These are phyloP conservation scores for Neuroscelio doddi DNA, from an alignment of 2,888 invertebrate species.

Conservation along the genomic window DNA sequence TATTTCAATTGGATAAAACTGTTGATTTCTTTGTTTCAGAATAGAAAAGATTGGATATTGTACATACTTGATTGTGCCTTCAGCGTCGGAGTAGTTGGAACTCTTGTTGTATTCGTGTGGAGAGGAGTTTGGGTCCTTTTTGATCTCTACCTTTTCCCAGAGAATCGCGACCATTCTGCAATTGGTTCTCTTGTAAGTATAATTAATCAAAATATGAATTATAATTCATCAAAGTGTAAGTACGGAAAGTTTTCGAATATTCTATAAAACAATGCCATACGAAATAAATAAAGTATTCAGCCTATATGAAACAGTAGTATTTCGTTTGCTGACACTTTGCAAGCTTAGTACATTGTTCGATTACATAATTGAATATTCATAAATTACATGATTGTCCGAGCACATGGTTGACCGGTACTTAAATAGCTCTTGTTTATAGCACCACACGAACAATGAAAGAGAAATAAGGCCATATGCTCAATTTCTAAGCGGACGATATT, in stretches of 20 bases:
- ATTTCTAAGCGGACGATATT: conserved; percentile 46
- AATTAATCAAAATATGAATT: neutral
- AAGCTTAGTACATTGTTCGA: conserved; percentile 60
- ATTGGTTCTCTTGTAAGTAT: conserved; percentile 85
- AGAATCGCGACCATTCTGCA: conserved; percentile 79
- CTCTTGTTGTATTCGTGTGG: conserved; percentile 91
- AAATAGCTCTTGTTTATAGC: conserved; percentile 53
- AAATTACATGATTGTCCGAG: conserved; percentile 68
- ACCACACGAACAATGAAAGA: conserved; percentile 50
- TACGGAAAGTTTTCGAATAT: neutral
- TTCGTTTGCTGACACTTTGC: conserved; percentile 29
- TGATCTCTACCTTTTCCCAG: conserved; percentile 86
- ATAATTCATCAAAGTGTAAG: neutral
- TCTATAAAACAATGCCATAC: neutral
- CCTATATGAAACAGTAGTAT: conserved; percentile 20
- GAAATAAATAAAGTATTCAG: neutral
- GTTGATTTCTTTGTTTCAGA: conserved; percentile 74
- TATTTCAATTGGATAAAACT: too few species aligned
- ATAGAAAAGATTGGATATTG: conserved; percentile 79
- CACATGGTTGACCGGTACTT: conserved; percentile 64
- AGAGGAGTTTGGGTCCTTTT: conserved; percentile 88
- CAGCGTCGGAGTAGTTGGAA: conserved; percentile 88
- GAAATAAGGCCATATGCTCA: conserved; percentile 50
- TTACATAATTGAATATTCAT: conserved; percentile 71
- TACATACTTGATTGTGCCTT: conserved; percentile 90